phyloP scores from a whole-genome alignment of 2,113 vertebrate genomes.

The Perognathus longimembris region DNA sequence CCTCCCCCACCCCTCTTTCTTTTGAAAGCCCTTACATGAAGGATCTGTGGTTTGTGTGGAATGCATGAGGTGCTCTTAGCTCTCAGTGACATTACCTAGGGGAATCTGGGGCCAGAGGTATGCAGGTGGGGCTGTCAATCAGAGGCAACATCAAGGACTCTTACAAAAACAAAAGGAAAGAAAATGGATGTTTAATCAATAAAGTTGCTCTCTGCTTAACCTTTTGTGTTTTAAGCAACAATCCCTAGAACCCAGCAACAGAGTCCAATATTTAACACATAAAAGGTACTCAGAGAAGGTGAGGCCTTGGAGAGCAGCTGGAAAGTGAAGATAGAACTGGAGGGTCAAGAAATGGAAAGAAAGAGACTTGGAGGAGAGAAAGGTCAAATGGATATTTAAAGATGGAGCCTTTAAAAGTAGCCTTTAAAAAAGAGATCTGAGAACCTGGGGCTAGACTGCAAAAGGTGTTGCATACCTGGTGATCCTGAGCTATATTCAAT shows the following conservation, averaged over 20 bases:
- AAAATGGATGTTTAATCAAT: conserved; percentile 84
- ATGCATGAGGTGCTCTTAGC: conserved; percentile 21
- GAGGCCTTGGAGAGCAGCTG: conserved; percentile 56
- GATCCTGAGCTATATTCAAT: neutral
- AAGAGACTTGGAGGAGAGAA: conserved; percentile 28
- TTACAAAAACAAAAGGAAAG: conserved; percentile 77
- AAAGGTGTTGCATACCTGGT: neutral
- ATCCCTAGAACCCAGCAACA: conserved; percentile 65
- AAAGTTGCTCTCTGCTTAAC: conserved; percentile 80
- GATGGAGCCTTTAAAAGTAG: conserved; percentile 5
- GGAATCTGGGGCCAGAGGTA: conserved; percentile 61
- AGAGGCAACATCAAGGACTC: conserved; percentile 72
- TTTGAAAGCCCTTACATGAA: conserved; percentile 76
- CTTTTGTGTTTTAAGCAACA: conserved; percentile 81
- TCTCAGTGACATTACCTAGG: conserved; percentile 66
- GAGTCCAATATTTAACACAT: conserved; percentile 74
- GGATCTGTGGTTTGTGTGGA: conserved; percentile 53
- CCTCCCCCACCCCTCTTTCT: neutral
- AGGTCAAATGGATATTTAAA: conserved; percentile 69
- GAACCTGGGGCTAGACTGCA: neutral
- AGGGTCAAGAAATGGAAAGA: conserved; percentile 60
- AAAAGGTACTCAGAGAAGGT: conserved; percentile 74
- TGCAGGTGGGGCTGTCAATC: conserved; percentile 69
- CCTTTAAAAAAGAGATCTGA: neutral
- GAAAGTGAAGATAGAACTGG: conserved; percentile 59